These are phyloP conservation scores for Acanthurus tractus DNA, from an alignment of 2,797 vertebrate genomes.

Conservation along the genomic window DNA sequence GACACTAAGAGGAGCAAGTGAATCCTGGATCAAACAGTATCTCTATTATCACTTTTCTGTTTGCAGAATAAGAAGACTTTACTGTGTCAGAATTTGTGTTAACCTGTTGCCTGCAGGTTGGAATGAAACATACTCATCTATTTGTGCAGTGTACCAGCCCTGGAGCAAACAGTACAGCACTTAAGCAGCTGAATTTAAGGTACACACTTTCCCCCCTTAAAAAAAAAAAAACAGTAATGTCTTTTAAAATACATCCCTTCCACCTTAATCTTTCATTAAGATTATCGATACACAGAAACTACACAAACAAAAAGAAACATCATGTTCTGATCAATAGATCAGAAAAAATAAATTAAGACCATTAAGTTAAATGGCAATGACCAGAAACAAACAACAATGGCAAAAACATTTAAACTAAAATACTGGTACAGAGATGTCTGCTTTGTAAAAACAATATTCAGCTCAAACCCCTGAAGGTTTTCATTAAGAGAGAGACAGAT, in stretches of 20 bases:
- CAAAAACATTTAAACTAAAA: slow-evolving; percentile 17
- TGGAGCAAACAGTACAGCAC: neutral
- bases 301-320: slow-evolving; percentile 18
- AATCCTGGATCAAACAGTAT: slow-evolving; percentile 22
- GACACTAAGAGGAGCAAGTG: neutral
- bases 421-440: neutral
- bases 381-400: neutral
- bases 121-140: neutral
- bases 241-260: neutral
- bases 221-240: slow-evolving; percentile 19
- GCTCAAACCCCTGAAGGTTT: neutral
- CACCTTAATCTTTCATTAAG: neutral
- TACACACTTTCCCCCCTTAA: neutral
- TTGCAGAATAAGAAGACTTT: neutral
- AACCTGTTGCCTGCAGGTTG: slow-evolving; percentile 16
- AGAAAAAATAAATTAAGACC: slow-evolving; percentile 29
- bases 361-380: slow-evolving; percentile 13
- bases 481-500: neutral
- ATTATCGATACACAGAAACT: neutral
- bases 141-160: neutral
- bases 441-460: neutral
- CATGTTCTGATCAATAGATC: slow-evolving; percentile 47
- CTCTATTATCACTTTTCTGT: neutral
- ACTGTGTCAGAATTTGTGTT: neutral
- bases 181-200: slow-evolving; percentile 7